A percentile compares a stretch with the other conserved stretches of the same genome.
phyloP scores from a whole-genome alignment of 2,888 invertebrate genomes.

The Smittia aterrima region DNA sequence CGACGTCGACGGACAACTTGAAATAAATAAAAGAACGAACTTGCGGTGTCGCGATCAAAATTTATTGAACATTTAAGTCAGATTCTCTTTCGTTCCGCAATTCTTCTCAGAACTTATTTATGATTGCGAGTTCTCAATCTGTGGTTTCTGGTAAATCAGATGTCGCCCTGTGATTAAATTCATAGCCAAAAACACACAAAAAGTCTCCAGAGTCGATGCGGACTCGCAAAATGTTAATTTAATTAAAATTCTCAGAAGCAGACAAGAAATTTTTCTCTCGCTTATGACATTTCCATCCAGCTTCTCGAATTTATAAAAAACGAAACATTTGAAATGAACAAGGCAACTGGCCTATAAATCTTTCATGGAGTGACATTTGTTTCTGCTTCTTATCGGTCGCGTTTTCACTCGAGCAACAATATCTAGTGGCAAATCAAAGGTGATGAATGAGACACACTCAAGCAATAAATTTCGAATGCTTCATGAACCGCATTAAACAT shows the following conservation, averaged over 20 bases:
- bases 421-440: conserved; percentile 34
- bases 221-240: not conserved
- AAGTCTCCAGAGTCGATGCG: not conserved
- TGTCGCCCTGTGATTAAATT: not conserved
- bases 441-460: conserved; percentile 39
- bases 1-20: not conserved
- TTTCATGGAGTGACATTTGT: conserved; percentile 15
- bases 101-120: not conserved
- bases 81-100: not conserved
- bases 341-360: conserved; percentile 35
- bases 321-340: conserved; percentile 9
- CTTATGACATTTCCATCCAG: conserved; percentile 36
- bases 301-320: not conserved
- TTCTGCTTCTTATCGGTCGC: conserved; percentile 4
- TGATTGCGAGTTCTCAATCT: not conserved
- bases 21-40: not conserved
- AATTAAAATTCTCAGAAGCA: conserved; percentile 29
- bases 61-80: not conserved
- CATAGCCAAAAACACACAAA: not conserved
- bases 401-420: not conserved
- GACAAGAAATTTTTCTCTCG: not conserved
- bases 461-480: conserved; percentile 27
- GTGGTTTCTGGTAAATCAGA: not conserved
- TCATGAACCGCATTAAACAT: not conserved
- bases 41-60: not conserved